phyloP scores from a whole-genome alignment of 2,888 invertebrate species.

The Eupithecia exiguata region DNA sequence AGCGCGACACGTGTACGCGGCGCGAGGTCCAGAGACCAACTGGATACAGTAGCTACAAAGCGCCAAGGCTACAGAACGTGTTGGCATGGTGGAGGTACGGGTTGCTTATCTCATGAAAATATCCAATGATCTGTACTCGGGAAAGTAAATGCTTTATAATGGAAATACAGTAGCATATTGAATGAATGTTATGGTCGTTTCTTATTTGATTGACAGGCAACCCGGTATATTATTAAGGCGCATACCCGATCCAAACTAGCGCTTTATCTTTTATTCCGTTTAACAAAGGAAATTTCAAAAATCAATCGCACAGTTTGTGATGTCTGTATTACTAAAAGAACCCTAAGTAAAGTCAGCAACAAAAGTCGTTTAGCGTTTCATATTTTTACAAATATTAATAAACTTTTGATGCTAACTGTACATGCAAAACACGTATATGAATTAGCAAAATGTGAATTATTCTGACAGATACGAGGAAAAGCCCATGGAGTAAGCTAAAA shows the following conservation, averaged over 20 bases:
- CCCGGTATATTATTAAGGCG: too few relatives aligned
- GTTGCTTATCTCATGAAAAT: conserved; percentile 4
- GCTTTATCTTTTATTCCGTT: too few relatives aligned
- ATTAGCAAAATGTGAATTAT: conserved; percentile 31
- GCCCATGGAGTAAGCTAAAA: conserved; percentile 27
- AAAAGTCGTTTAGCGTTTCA: too few relatives aligned
- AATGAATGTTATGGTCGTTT: not conserved
- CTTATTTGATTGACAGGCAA: not conserved
- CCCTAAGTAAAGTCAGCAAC: too few relatives aligned
- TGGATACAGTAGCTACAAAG: conserved; percentile 9
- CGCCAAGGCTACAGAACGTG: not conserved
- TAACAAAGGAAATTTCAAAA: too few relatives aligned
- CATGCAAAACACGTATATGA: conserved; percentile 16
- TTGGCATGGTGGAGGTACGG: not conserved
- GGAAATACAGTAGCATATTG: not conserved
- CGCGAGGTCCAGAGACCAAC: conserved; percentile 16
- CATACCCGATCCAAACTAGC: too few relatives aligned
- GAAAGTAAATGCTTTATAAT: not conserved
- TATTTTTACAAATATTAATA: too few relatives aligned
- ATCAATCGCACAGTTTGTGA: too few relatives aligned
- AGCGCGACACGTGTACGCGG: conserved; percentile 11
- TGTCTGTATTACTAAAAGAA: too few relatives aligned
- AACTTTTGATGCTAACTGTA: too few relatives aligned
- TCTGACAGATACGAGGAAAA: conserved; percentile 25
- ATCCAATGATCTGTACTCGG: not conserved